Evolutionary conservation across 2,888 invertebrate genomes (phyloP).

Genomic region (Anticlea derivata): DNA sequence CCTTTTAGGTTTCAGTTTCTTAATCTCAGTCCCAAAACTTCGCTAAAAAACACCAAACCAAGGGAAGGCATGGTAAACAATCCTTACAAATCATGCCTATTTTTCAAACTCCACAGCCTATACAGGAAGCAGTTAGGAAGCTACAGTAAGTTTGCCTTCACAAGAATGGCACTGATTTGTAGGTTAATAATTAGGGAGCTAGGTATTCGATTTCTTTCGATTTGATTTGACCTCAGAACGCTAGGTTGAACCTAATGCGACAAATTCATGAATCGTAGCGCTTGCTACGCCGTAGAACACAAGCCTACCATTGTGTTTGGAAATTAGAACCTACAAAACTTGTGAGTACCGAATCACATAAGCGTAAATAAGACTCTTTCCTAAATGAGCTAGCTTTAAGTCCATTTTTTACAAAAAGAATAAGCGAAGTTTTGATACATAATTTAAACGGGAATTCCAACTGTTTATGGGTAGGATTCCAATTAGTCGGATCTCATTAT

Average conservation of each 20-base stretch:
- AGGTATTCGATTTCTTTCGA: too few relatives aligned
- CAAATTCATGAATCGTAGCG: not conserved
- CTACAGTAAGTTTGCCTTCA: too few relatives aligned
- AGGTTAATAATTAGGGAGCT: too few relatives aligned
- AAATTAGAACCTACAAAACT: too few relatives aligned
- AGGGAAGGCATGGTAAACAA: slow-evolving; percentile 13
- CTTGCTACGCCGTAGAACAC: slow-evolving; percentile 1
- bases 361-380: too few relatives aligned
- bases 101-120: not conserved
- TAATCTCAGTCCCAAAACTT: slow-evolving; percentile 20
- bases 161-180: too few relatives aligned
- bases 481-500: slow-evolving; percentile 27
- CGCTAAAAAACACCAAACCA: slow-evolving; percentile 24
- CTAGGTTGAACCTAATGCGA: not conserved
- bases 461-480: slow-evolving; percentile 17
- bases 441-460: slow-evolving; percentile 21
- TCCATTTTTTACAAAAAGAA: slow-evolving; percentile 23
- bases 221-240: too few relatives aligned
- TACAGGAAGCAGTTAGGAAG: too few relatives aligned
- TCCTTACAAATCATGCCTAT: slow-evolving; percentile 7
- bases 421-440: slow-evolving; percentile 26
- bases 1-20: slow-evolving; percentile 23
- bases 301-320: not conserved
- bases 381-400: too few relatives aligned
- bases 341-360: too few relatives aligned